A percentile compares a stretch with the other conserved stretches of the same genome.
phyloP scores from a whole-genome alignment of 2,113 vertebrate species.

The Notothenia coriiceps region DNA sequence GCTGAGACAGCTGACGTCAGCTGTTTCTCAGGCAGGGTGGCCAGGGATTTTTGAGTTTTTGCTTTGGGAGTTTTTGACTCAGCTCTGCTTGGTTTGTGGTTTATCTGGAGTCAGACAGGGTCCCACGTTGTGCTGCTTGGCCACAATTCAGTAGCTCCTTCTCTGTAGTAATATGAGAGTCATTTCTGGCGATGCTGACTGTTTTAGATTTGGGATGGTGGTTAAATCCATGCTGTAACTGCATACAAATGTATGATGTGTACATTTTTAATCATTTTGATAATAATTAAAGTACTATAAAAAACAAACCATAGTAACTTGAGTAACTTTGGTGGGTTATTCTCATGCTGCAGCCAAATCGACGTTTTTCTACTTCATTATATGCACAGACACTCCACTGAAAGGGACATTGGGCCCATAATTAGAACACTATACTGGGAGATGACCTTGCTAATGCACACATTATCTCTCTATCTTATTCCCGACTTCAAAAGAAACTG shows the following conservation, averaged over 20 bases:
- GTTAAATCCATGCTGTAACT: not conserved
- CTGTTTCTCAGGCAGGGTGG: slow-evolving; percentile 39
- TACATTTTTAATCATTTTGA: not conserved
- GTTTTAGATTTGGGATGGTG: not conserved
- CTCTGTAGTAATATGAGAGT: not conserved
- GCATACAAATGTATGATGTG: not conserved
- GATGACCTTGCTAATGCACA: slow-evolving; percentile 43
- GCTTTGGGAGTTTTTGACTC: slow-evolving; percentile 28
- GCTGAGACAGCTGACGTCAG: slow-evolving; percentile 52
- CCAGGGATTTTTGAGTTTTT: slow-evolving; percentile 42
- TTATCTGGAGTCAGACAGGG: slow-evolving; percentile 15
- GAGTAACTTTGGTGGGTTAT: not conserved
- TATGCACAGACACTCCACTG: slow-evolving; percentile 13
- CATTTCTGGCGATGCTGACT: not conserved
- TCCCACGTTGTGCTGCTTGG: slow-evolving; percentile 12
- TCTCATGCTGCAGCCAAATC: slow-evolving; percentile 10
- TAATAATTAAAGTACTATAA: not conserved
- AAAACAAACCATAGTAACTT: not conserved
- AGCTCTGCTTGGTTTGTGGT: slow-evolving; percentile 35
- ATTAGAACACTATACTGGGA: slow-evolving; percentile 19
- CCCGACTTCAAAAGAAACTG: slow-evolving; percentile 34
- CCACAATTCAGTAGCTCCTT: slow-evolving; percentile 12
- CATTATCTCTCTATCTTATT: slow-evolving; percentile 23
- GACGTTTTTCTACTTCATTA: slow-evolving; percentile 13
- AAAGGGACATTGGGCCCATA: not conserved